Base-by-base conservation (phyloP, 2,113 vertebrate genomes). In the Nothobranchius furzeri region DNA sequence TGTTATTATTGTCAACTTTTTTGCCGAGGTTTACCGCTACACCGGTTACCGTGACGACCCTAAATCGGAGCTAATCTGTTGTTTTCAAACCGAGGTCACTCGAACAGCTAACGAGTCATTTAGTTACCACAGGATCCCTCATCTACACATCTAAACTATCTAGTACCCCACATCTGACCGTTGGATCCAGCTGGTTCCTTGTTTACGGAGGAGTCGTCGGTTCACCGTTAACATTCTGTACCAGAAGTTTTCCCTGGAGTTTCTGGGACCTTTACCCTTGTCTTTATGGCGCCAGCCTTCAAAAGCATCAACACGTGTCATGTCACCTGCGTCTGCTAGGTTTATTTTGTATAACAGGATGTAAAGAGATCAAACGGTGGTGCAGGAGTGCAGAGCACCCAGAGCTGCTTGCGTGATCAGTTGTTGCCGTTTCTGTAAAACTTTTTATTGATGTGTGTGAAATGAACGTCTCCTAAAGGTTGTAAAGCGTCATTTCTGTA, bases 271-370 rank as follows among this genome's bases (percentile, higher is more conserved):
- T 65, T 3, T 60, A 1, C 4, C 40, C 35, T 37, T 55, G 13
- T 10, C 24, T 14, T 37, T 13, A 51, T 55, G 25, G 42, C 47
- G 30, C 37, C 46, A 20, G n/a, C 53, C 42, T 61, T 68, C 1
- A 0, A 52, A 62, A 43, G 52, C 20, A 54, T 42, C 9, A 53
- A 42, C 30, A 54, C 59, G 60, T 68, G 53, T 15, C 36, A 3
- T 55, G 47, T 59, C 47, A 52, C 30, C 53, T 58, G 30, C 42
- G 48, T 51, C 60, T 61, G 55, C 55, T 68, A 65, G 42, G 66
- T 68, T 68, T 68, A 45, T 71, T 80, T 67, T 67, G 45, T 48
- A 54, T 25, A n/a, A 17, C 17, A 46, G 59, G 8, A 17, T 58
- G 55, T 65, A 57, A 75, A 59, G 14, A 48, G 35, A 14, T 70